Percentiles rank a stretch among this genome's conserved stretches.
phyloP scores from a whole-genome alignment of 2,797 vertebrate species.

The Sylvia borin region DNA sequence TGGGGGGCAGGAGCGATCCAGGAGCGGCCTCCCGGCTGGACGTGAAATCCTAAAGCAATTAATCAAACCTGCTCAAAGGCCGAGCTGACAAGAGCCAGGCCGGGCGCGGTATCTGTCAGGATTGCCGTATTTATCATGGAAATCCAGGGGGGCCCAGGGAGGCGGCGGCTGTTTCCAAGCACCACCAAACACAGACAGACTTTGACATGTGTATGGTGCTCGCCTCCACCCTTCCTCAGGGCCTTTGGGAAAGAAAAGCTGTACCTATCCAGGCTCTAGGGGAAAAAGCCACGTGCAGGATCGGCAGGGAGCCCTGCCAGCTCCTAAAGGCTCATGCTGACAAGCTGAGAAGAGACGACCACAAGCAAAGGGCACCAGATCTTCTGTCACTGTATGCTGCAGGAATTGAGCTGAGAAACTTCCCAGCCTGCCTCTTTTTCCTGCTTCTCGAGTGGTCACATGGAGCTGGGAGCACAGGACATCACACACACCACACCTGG shows the following conservation, averaged over 20 bases:
- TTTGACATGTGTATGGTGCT: conserved; percentile 82
- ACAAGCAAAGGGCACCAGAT: neutral
- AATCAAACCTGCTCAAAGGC: conserved; percentile 90
- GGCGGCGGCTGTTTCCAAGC: conserved; percentile 51
- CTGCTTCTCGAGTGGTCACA: fast-evolving
- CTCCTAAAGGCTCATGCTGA: neutral
- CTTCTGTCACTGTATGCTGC: fast-evolving
- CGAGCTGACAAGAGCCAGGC: conserved; percentile 88
- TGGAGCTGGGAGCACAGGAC: neutral
- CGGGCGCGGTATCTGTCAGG: conserved; percentile 81
- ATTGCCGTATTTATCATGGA: conserved; percentile 92
- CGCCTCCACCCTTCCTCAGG: conserved; percentile 33
- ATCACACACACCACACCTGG: neutral
- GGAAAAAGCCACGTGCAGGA: neutral
- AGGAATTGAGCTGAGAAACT: neutral
- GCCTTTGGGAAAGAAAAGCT: conserved; percentile 28
- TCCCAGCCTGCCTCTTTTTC: neutral
- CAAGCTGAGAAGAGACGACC: neutral
- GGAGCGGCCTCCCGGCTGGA: conserved; percentile 79
- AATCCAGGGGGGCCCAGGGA: conserved; percentile 80
- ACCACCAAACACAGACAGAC: conserved; percentile 74
- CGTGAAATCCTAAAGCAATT: conserved; percentile 97
- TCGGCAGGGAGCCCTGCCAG: neutral
- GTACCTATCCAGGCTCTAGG: conserved; percentile 10
- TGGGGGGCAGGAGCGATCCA: conserved; percentile 69